These are phyloP conservation scores for Charanyca ferruginea DNA, from an alignment of 2,888 invertebrate genomes.

Conservation along the genomic window DNA sequence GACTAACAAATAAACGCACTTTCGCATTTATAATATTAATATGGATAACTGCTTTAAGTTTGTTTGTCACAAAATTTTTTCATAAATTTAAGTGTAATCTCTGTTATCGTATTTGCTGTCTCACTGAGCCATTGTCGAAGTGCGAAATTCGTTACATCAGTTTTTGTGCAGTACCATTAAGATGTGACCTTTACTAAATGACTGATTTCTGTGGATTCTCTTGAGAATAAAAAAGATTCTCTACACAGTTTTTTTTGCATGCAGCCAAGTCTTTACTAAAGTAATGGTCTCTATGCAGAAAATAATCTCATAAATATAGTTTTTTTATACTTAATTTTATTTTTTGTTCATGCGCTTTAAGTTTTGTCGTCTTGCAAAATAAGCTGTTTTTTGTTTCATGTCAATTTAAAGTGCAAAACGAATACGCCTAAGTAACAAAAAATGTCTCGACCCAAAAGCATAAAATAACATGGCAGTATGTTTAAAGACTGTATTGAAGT, in stretches of 20 bases:
- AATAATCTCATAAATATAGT: neutral
- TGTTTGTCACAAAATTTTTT: constrained; percentile 1
- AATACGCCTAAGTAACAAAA: neutral
- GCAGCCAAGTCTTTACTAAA: constrained; percentile 13
- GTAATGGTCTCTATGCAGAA: constrained; percentile 8
- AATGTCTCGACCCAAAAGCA: neutral
- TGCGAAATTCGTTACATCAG: constrained; percentile 47
- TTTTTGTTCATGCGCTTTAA: neutral
- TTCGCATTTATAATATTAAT: no score
- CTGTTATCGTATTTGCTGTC: constrained; percentile 5
- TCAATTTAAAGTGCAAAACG: neutral
- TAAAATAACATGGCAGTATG: neutral
- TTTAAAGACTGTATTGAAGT: neutral
- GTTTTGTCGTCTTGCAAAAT: neutral
- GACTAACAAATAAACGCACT: no score
- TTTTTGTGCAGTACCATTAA: constrained; percentile 56
- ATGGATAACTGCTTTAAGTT: neutral
- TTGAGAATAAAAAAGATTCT: constrained; percentile 45
- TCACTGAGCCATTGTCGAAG: constrained; percentile 36
- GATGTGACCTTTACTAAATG: constrained; percentile 64
- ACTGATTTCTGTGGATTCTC: constrained; percentile 60
- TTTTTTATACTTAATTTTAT: neutral
- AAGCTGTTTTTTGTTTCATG: neutral
- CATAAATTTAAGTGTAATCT: constrained; percentile 14
- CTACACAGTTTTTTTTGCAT: constrained; percentile 41